A percentile compares a stretch with the other conserved stretches of the same genome.
These are phyloP conservation scores for Etheostoma nigrum DNA, from an alignment of 2,797 vertebrate genomes.

Conservation along the genomic window DNA sequence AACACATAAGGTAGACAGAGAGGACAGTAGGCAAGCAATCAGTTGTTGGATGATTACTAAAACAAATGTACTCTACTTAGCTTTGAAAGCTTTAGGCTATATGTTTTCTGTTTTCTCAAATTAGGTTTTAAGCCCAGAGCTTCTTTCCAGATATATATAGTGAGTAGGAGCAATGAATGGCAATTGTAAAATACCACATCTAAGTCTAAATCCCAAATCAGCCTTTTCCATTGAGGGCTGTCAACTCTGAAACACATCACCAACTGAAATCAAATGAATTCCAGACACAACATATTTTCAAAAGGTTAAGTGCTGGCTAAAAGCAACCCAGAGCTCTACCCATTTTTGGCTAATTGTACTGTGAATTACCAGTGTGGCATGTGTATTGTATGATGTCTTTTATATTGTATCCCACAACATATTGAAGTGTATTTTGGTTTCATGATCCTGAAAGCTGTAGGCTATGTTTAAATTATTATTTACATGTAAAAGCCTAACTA, in stretches of 20 bases:
- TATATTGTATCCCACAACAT: too few species aligned
- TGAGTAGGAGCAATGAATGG: neutral
- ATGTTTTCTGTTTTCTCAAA: too few species aligned
- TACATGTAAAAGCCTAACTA: neutral
- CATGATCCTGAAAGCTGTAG: too few species aligned
- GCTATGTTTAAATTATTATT: neutral
- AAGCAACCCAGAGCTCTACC: neutral
- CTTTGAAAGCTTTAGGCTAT: too few species aligned
- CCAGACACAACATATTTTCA: neutral
- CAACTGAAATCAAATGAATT: neutral
- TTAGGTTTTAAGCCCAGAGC: neutral
- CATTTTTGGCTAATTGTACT: neutral
- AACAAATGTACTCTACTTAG: too few species aligned
- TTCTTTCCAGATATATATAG: neutral
- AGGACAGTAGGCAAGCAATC: neutral
- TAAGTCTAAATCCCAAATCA: neutral
- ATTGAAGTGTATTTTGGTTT: neutral
- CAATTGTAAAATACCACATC: neutral
- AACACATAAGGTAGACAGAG: neutral
- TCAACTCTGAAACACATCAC: neutral
- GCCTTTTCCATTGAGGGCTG: neutral
- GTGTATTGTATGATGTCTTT: too few species aligned
- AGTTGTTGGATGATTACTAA: neutral
- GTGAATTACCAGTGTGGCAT: neutral
- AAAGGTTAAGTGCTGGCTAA: neutral